Evolutionary conservation across 2,113 vertebrate genomes (phyloP).

Genomic region (Aldabrachelys gigantea): DNA sequence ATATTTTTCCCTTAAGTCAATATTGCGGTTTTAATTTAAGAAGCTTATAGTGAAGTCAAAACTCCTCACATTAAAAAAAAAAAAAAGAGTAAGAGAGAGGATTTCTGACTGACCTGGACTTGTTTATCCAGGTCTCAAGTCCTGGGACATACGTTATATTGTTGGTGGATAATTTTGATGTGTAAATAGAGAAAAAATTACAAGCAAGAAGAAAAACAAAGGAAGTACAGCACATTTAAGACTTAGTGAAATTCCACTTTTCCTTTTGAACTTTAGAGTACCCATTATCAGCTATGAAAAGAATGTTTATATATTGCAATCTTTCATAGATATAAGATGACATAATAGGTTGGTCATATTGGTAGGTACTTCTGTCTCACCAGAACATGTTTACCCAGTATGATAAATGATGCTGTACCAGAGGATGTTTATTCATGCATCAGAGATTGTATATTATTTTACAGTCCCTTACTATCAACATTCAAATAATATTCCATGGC

Average conservation of each 20-base stretch:
- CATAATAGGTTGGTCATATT: fast-evolving
- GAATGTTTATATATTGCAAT: neutral
- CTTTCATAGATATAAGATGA: neutral
- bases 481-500: neutral
- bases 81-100: neutral
- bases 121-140: neutral
- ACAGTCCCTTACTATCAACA: neutral
- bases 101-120: neutral
- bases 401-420: neutral
- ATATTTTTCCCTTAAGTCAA: neutral
- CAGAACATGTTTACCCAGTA: neutral
- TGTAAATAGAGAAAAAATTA: neutral
- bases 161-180: neutral
- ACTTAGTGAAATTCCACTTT: neutral
- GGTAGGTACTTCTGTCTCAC: neutral
- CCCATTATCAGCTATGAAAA: neutral
- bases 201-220: neutral
- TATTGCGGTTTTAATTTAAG: neutral
- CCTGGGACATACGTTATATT: neutral
- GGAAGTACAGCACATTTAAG: neutral
- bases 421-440: neutral
- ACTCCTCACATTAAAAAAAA: neutral
- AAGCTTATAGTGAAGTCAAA: neutral
- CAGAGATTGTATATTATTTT: neutral
- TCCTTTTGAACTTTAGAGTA: neutral